phyloP scores from a whole-genome alignment of 92 coral and sea anemone genomes.

The Palythoa grandiflora region DNA sequence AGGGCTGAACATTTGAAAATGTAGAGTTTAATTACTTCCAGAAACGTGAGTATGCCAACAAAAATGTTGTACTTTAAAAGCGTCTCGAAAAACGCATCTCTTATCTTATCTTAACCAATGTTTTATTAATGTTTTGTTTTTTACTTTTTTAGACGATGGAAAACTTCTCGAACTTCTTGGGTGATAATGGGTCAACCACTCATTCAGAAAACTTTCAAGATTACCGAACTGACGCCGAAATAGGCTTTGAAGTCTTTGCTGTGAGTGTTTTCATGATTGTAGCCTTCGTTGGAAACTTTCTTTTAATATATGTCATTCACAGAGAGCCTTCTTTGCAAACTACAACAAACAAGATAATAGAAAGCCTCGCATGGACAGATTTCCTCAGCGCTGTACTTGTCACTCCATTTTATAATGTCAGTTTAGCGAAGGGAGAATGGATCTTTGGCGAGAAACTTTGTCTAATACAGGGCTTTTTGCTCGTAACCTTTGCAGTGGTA shows the following conservation, averaged over 20 bases:
- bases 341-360: slow-evolving; percentile 34
- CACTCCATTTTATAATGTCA: slow-evolving; percentile 13
- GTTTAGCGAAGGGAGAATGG: slow-evolving; percentile 36
- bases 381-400: slow-evolving; percentile 4
- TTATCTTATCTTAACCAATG: not conserved
- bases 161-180: not conserved
- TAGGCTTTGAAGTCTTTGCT: slow-evolving; percentile 14
- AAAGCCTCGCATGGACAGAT: slow-evolving; percentile 38
- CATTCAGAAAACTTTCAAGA: slow-evolving; percentile 1
- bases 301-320: slow-evolving; percentile 32
- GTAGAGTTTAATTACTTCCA: not conserved
- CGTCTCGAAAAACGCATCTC: no score
- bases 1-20: not conserved
- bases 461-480: slow-evolving; percentile 16
- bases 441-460: slow-evolving; percentile 9
- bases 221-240: slow-evolving; percentile 10
- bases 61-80: not conserved
- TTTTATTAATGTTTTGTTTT: not conserved
- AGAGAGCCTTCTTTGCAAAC: slow-evolving; percentile 15
- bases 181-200: not conserved
- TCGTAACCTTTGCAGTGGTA: slow-evolving; percentile 26
- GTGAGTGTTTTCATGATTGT: slow-evolving; percentile 3
- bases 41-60: not conserved
- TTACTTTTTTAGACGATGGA: not conserved
- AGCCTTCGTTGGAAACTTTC: slow-evolving; percentile 37